A percentile compares a stretch with the other conserved stretches of the same genome.
Conservation (phyloP, 2,797 vertebrate genomes). For the Tangara arthus region DNA sequence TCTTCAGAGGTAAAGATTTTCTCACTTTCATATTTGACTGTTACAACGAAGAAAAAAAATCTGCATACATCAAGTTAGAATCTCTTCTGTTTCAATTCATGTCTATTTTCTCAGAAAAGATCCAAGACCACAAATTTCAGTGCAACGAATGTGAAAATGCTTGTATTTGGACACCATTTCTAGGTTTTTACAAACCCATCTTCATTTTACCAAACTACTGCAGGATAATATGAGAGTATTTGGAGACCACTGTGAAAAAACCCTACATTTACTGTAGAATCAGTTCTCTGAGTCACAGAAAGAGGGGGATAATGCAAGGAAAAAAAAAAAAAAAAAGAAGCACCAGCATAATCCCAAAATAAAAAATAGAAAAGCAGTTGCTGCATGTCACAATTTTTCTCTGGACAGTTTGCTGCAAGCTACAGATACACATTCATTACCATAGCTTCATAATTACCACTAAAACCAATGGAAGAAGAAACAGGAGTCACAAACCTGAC, state of each 20-base stretch:
- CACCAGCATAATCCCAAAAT: neutral
- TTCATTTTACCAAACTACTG: neutral
- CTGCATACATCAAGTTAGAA: neutral
- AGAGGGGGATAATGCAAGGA: rapidly evolving
- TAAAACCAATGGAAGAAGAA: neutral
- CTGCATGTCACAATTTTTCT: neutral
- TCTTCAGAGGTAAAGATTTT: neutral
- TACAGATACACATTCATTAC: neutral
- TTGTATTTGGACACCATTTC: neutral
- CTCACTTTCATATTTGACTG: neutral
- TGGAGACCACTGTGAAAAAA: neutral
- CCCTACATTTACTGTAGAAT: neutral
- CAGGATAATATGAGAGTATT: neutral
- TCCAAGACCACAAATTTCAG: neutral
- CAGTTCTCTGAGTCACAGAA: neutral
- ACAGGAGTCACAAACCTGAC: neutral
- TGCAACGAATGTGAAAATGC: neutral
- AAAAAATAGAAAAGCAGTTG: neutral
- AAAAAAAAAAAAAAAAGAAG: neutral
- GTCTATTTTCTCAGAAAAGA: neutral
- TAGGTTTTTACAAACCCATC: neutral
- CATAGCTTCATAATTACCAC: conserved; percentile 3
- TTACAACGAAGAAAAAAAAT: neutral
- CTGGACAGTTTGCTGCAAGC: neutral
- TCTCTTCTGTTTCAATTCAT: neutral